phyloP scores from a whole-genome alignment of 2,113 vertebrate species.

The Brachirus orientalis region DNA sequence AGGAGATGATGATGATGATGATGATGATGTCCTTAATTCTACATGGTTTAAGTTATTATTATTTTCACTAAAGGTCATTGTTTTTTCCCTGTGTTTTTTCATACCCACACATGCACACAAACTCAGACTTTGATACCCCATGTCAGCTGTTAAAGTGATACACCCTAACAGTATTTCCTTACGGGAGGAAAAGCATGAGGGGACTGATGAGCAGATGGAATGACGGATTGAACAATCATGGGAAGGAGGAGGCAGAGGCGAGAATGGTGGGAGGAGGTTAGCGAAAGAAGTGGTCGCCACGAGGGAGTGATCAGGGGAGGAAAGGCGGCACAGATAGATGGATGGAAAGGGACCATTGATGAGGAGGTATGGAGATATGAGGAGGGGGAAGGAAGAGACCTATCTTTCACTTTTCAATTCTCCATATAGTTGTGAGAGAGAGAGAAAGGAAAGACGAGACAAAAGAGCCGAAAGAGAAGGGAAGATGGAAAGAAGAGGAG shows the following conservation, averaged over 20 bases:
- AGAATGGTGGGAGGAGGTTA: conserved; percentile 19
- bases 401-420: conserved; percentile 60
- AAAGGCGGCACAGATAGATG: conserved; percentile 27
- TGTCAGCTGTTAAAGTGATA: conserved; percentile 63
- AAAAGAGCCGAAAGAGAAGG: conserved; percentile 16
- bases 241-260: neutral
- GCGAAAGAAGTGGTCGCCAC: conserved; percentile 39
- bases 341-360: conserved; percentile 21
- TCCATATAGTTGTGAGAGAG: conserved; percentile 34
- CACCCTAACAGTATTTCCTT: conserved; percentile 34
- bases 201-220: conserved; percentile 20
- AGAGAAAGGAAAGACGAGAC: conserved; percentile 16
- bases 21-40: no score
- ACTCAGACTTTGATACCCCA: conserved; percentile 22
- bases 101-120: conserved; percentile 31
- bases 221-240: conserved; percentile 9
- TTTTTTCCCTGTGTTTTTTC: no score
- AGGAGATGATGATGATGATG: no score
- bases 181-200: conserved; percentile 17
- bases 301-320: conserved; percentile 47
- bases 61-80: neutral
- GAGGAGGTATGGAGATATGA: conserved; percentile 24
- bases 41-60: no score
- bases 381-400: conserved; percentile 30
- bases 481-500: conserved; percentile 18